Evolutionary conservation across 2,113 vertebrate species (phyloP).

Genomic region (Acinonyx jubatus): DNA sequence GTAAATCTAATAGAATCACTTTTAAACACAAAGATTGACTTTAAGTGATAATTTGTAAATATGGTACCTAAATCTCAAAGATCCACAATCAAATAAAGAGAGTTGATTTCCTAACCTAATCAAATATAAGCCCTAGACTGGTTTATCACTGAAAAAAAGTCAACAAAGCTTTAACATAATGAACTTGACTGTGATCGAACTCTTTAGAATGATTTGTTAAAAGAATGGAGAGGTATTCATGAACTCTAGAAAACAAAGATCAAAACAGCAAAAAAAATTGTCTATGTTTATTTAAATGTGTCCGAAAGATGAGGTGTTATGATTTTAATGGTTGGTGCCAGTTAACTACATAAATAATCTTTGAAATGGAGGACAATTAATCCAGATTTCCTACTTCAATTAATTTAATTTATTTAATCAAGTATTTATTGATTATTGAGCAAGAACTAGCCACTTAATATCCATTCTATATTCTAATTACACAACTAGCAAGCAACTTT

Average conservation of each 20-base stretch:
- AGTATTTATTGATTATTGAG: neutral
- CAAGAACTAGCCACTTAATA: neutral
- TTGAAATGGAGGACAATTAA: neutral
- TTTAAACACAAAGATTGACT: neutral
- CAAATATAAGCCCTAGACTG: neutral
- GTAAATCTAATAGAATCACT: neutral
- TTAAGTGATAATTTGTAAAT: neutral
- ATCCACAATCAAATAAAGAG: neutral
- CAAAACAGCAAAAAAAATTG: neutral
- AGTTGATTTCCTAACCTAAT: neutral
- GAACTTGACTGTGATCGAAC: neutral
- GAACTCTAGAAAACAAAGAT: neutral
- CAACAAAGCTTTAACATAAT: neutral
- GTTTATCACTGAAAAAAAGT: neutral
- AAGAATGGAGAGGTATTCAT: neutral
- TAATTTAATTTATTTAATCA: neutral
- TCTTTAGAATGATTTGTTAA: constrained; percentile 11
- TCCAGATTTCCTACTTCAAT: neutral
- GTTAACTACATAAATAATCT: neutral
- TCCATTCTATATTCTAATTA: neutral
- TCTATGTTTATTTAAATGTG: neutral
- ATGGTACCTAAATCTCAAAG: neutral
- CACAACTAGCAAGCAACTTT: neutral
- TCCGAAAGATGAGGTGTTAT: neutral
- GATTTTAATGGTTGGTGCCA: neutral